These are phyloP conservation scores for Callocephalon fimbriatum DNA, from an alignment of 2,113 vertebrate species.

Conservation along the genomic window DNA sequence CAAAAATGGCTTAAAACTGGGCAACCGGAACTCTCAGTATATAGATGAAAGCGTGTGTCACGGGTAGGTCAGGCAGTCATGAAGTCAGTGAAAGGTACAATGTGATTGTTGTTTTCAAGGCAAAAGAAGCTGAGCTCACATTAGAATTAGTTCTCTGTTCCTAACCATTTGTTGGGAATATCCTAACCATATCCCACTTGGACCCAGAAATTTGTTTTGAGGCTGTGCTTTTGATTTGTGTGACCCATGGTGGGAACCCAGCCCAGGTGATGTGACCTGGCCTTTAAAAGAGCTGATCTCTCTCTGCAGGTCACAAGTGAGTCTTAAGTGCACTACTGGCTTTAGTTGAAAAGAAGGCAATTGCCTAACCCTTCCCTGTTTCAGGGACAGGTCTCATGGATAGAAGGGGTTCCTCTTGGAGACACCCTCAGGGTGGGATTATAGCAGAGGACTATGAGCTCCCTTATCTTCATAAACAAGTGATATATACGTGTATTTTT, in stretches of 20 bases:
- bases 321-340: rapidly evolving
- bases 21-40: not conserved
- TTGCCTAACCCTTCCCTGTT: not conserved
- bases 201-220: not conserved
- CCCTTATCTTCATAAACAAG: not conserved
- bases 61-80: not conserved
- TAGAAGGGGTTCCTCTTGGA: not conserved
- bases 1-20: no score
- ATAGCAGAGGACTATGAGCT: not conserved
- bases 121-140: not conserved
- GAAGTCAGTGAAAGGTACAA: not conserved
- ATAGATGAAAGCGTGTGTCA: not conserved
- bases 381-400: not conserved
- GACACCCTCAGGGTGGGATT: not conserved
- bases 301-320: not conserved
- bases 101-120: not conserved
- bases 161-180: not conserved
- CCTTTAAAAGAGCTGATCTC: not conserved
- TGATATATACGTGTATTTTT: not conserved
- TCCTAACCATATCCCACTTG: not conserved
- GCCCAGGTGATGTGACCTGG: not conserved
- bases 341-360: not conserved
- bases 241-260: not conserved
- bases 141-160: not conserved
- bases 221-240: not conserved